These are phyloP conservation scores for Syngnathoides biaculeatus DNA, from an alignment of 2,113 vertebrate species.

Conservation along the genomic window DNA sequence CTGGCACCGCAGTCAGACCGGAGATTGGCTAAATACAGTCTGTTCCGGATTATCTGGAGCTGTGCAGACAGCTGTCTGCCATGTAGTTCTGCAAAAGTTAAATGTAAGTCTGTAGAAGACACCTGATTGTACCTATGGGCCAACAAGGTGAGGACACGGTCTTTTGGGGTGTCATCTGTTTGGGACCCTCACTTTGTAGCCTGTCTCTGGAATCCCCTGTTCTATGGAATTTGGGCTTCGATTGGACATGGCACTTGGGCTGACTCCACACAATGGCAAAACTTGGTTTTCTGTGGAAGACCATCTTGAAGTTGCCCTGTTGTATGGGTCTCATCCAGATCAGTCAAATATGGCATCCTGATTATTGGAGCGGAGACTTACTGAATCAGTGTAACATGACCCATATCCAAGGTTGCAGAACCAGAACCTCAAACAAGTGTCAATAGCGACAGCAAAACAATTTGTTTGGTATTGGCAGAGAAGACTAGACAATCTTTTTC, in stretches of 20 bases:
- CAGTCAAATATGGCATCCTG: conserved; percentile 3
- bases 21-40: background rate
- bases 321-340: conserved; percentile 1
- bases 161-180: background rate
- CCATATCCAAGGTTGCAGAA: too few species aligned
- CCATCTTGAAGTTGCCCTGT: background rate
- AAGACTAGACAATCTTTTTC: background rate
- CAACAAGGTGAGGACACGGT: conserved; percentile 1
- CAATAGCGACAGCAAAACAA: background rate
- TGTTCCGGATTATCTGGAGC: background rate
- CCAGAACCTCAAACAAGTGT: background rate
- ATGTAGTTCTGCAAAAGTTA: conserved; percentile 2
- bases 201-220: conserved; percentile 5
- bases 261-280: conserved; percentile 2
- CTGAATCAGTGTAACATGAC: conserved; percentile 3
- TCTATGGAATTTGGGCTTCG: conserved; percentile 10
- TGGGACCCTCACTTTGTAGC: background rate
- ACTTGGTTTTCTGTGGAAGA: background rate
- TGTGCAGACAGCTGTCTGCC: background rate
- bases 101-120: conserved; percentile 5
- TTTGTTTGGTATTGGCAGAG: background rate
- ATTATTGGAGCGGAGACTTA: background rate
- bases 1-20: background rate
- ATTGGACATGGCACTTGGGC: background rate
- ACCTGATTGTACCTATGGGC: background rate